Evolutionary conservation across 2,113 vertebrate genomes (phyloP).

Genomic region (Silurus meridionalis): DNA sequence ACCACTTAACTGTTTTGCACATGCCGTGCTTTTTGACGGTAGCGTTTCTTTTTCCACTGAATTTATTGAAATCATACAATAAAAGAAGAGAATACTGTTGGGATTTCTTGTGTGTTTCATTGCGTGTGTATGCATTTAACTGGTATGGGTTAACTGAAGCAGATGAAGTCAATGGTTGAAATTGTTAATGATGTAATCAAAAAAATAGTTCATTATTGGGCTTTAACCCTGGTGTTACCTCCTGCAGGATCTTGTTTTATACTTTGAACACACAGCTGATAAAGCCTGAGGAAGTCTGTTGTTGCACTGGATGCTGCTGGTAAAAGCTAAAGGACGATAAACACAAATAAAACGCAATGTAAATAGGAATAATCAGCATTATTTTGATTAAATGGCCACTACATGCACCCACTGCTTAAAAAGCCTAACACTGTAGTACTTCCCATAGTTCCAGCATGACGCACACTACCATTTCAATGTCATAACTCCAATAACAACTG

Average conservation of each 20-base stretch:
- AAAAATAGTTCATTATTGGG: background rate
- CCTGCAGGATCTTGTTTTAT: background rate
- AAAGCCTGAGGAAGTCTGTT: background rate
- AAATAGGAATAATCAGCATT: background rate
- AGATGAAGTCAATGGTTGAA: background rate
- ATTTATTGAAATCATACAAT: constrained; percentile 22
- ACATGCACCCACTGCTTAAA: background rate
- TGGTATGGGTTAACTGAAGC: background rate
- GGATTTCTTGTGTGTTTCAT: background rate
- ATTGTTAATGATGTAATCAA: background rate
- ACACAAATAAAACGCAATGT: background rate
- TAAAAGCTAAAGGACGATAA: background rate
- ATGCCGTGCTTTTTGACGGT: background rate
- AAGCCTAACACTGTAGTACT: background rate
- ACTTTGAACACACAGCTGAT: background rate
- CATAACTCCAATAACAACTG: background rate
- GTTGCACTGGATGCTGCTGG: no score
- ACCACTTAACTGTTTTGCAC: constrained; percentile 18
- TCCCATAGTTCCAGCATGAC: background rate
- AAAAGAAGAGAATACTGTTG: background rate
- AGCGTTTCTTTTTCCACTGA: background rate
- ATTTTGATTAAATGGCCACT: background rate
- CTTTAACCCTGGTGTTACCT: background rate
- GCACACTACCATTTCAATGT: background rate
- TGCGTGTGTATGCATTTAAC: background rate